phyloP scores from a whole-genome alignment of 2,888 invertebrate species.

The Drosophila quinaria region DNA sequence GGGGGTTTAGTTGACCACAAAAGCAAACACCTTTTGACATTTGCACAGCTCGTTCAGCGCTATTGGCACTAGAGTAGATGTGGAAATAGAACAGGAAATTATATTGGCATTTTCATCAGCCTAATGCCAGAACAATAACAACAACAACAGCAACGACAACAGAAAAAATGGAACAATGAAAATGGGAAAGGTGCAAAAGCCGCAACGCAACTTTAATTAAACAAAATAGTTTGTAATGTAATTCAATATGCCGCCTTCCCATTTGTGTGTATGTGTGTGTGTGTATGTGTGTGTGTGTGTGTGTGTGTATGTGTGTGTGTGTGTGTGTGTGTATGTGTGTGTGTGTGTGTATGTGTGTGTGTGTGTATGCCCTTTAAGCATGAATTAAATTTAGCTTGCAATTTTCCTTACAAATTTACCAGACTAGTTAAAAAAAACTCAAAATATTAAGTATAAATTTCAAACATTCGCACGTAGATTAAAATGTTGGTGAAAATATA shows the following conservation, averaged over 20 bases:
- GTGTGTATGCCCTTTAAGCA: slow-evolving; percentile 16
- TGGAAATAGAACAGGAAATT: slow-evolving; percentile 33
- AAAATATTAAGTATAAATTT: no score
- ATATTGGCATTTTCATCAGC: slow-evolving; percentile 48
- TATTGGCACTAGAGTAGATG: slow-evolving; percentile 13
- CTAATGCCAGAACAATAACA: slow-evolving; percentile 45
- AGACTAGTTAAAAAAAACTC: no score
- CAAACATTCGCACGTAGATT: no score
- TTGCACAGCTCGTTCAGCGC: slow-evolving; percentile 52
- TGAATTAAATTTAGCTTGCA: not conserved
- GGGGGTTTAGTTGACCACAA: slow-evolving; percentile 23
- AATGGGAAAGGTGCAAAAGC: slow-evolving; percentile 59
- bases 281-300: slow-evolving; percentile 7
- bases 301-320: slow-evolving; percentile 17
- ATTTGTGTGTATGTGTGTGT: not conserved
- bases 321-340: not conserved
- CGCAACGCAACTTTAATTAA: slow-evolving; percentile 68
- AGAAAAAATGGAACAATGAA: slow-evolving; percentile 17
- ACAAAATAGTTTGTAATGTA: slow-evolving; percentile 72
- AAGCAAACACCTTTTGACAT: slow-evolving; percentile 57
- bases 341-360: slow-evolving; percentile 18
- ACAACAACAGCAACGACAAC: slow-evolving; percentile 13
- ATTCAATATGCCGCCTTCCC: slow-evolving; percentile 50
- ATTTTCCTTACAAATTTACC: no score
- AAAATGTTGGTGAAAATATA: no score